These are phyloP conservation scores for Caenorhabditis becei DNA, from an alignment of 2,888 invertebrate species.

Conservation along the genomic window DNA sequence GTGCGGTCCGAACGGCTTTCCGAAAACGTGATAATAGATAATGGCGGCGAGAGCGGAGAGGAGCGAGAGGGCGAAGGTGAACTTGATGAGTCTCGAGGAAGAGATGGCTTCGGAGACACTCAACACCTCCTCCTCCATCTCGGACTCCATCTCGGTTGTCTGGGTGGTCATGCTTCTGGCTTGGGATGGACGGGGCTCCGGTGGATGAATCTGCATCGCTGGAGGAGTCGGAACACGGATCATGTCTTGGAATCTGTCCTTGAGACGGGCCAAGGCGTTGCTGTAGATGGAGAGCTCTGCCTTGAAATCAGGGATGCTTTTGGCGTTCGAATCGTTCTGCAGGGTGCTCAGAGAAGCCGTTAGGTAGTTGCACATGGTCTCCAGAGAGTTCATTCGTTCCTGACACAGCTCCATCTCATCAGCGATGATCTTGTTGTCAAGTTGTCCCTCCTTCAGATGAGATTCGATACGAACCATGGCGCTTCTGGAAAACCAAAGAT, in stretches of 20 bases:
- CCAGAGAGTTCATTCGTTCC: slow-evolving; percentile 73
- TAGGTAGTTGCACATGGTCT: slow-evolving; percentile 75
- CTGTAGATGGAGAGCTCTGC: slow-evolving; percentile 70
- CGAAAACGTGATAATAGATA: slow-evolving; percentile 64
- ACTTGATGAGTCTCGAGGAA: slow-evolving; percentile 61
- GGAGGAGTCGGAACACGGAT: slow-evolving; percentile 63
- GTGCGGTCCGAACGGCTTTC: slow-evolving; percentile 73
- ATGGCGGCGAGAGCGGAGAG: slow-evolving; percentile 69
- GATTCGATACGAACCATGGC: slow-evolving; percentile 67
- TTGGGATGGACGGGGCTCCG: slow-evolving; percentile 43
- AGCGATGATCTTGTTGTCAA: slow-evolving; percentile 64
- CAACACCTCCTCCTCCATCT: slow-evolving; percentile 17
- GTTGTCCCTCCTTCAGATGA: slow-evolving; percentile 58
- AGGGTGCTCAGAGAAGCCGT: slow-evolving; percentile 63
- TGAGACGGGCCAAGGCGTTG: slow-evolving; percentile 68
- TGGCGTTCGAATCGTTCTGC: slow-evolving; percentile 51
- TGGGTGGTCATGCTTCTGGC: slow-evolving; percentile 47
- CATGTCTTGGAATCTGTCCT: slow-evolving; percentile 58
- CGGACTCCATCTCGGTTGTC: slow-evolving; percentile 34
- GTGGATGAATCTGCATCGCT: slow-evolving; percentile 46
- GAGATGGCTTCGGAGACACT: slow-evolving; percentile 36
- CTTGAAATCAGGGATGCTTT: slow-evolving; percentile 68
- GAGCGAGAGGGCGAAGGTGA: slow-evolving; percentile 63
- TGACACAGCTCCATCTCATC: slow-evolving; percentile 73
- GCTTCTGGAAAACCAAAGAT: slow-evolving; percentile 52